phyloP scores from a whole-genome alignment of 2,888 invertebrate genomes.

The Eugnorisma glareosa region DNA sequence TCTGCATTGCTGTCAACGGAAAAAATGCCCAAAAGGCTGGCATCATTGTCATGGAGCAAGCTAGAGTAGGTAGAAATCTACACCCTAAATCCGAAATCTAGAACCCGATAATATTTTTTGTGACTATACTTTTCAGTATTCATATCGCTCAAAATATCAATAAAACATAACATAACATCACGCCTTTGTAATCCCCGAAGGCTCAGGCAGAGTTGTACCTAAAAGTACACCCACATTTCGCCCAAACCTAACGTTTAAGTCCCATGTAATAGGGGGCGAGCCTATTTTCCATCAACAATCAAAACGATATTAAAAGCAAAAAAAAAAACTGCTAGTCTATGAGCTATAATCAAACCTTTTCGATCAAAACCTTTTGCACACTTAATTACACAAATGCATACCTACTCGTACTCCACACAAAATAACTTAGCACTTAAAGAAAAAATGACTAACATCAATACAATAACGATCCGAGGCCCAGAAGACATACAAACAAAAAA shows the following conservation, averaged over 20 bases:
- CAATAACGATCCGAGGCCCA: conserved; percentile 68
- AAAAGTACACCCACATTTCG: no score
- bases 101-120: background rate
- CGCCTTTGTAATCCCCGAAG: no score
- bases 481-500: conserved; percentile 72
- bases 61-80: background rate
- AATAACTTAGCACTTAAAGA: conserved; percentile 12
- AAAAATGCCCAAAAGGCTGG: background rate
- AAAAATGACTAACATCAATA: conserved; percentile 42
- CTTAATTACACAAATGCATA: background rate
- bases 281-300: no score
- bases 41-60: background rate
- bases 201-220: no score
- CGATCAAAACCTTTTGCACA: background rate
- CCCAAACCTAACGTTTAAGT: no score
- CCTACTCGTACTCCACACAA: background rate
- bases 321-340: background rate
- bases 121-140: background rate
- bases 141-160: background rate
- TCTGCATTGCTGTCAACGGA: background rate
- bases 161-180: background rate
- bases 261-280: no score
- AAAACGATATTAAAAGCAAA: no score
- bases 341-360: background rate
- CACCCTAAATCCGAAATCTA: no score